phyloP scores from a whole-genome alignment of 2,113 vertebrate genomes.

The Chaetodon auriga region DNA sequence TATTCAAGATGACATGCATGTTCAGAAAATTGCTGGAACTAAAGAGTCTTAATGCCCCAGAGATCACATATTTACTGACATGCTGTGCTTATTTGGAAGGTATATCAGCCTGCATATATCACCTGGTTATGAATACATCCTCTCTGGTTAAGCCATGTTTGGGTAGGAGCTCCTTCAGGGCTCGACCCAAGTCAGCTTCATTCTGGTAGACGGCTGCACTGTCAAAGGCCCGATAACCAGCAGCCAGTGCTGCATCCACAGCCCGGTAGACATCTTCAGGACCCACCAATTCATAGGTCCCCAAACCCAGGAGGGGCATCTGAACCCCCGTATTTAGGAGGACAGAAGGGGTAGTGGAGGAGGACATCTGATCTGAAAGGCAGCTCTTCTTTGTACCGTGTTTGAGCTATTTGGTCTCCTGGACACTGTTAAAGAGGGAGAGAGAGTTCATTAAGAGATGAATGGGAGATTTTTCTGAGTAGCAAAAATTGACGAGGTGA shows the following conservation, averaged over 20 bases:
- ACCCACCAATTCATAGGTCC: constrained; percentile 83
- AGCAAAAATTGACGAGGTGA: not conserved
- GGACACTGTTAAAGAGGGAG: not conserved
- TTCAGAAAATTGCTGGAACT: not conserved
- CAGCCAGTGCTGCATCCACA: constrained; percentile 83
- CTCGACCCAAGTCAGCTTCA: constrained; percentile 82
- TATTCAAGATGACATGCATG: not conserved
- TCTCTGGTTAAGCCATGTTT: constrained; percentile 80
- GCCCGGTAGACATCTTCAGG: constrained; percentile 68
- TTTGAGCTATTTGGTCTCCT: not conserved
- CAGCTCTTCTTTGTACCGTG: not conserved
- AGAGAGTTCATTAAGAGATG: not conserved
- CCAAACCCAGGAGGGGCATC: constrained; percentile 89
- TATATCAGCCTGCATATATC: not conserved
- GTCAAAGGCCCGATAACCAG: constrained; percentile 87
- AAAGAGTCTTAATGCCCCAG: not conserved
- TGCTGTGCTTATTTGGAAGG: no score
- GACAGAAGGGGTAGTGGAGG: constrained; percentile 57
- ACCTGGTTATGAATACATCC: constrained; percentile 87
- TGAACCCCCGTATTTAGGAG: constrained; percentile 79
- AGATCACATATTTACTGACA: not conserved
- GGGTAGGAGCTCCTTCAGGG: constrained; percentile 82
- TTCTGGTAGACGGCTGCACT: constrained; percentile 87
- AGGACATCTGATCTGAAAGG: constrained; percentile 44
- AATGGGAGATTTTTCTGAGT: not conserved